Percentiles rank a stretch among this genome's conserved stretches.
phyloP scores from a whole-genome alignment of 1,140 invertebrate species.

The Caenorhabditis brenneri region DNA sequence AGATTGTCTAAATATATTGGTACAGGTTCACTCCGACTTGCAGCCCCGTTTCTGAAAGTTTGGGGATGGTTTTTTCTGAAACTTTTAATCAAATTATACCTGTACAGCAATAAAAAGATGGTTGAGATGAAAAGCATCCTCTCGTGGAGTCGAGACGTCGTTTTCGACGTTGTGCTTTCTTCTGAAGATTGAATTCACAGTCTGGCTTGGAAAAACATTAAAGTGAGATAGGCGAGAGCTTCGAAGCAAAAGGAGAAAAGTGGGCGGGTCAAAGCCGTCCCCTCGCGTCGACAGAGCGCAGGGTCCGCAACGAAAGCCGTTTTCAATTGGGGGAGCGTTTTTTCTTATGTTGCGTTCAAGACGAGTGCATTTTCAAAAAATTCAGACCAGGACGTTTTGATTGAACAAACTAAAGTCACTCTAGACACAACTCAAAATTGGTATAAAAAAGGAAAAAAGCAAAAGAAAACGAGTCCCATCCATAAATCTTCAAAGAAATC shows the following conservation, averaged over 20 bases:
- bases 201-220: constrained; percentile 16
- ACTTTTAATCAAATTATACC: neutral
- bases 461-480: neutral
- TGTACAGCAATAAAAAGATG: constrained; percentile 12
- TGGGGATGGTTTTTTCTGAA: neutral
- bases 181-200: constrained; percentile 41
- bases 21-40: constrained; percentile 58
- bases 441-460: neutral
- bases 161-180: neutral
- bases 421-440: neutral
- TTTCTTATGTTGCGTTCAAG: constrained; percentile 1
- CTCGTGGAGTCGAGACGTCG: neutral
- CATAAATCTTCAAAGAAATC: neutral
- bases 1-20: constrained; percentile 66
- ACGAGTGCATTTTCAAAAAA: neutral
- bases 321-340: constrained; percentile 3
- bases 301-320: neutral
- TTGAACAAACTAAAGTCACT: neutral
- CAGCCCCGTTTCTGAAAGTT: neutral
- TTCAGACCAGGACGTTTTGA: neutral
- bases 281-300: neutral
- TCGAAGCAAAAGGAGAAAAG: constrained; percentile 21
- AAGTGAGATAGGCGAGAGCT: constrained; percentile 40
- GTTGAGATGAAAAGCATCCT: neutral
- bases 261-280: constrained; percentile 25